Conservation (phyloP, 2,113 vertebrate genomes). For the Tragelaphus strepsiceros region DNA sequence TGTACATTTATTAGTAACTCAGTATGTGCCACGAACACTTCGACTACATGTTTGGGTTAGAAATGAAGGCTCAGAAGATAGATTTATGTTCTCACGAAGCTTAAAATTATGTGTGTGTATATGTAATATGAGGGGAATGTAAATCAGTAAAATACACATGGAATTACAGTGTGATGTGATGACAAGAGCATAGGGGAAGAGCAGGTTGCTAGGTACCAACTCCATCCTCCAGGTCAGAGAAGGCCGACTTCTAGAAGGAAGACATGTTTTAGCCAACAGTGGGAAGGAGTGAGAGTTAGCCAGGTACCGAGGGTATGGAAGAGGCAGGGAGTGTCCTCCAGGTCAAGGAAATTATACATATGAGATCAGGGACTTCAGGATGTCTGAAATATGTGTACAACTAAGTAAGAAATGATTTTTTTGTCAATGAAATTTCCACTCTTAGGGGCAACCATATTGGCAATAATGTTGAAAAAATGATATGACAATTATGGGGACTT, state of each 20-base stretch:
- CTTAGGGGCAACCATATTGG: neutral
- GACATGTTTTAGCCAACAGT: neutral
- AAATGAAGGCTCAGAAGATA: constrained; percentile 20
- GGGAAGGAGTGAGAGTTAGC: neutral
- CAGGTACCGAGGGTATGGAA: neutral
- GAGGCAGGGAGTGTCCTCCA: neutral
- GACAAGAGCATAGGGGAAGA: neutral
- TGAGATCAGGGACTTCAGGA: neutral
- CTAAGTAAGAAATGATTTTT: neutral
- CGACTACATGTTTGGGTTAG: neutral
- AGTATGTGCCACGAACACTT: neutral
- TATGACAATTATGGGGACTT: neutral
- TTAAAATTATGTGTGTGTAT: neutral
- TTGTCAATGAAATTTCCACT: neutral
- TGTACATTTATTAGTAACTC: constrained; percentile 9
- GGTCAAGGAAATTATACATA: neutral
- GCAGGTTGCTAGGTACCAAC: neutral
- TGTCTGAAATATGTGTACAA: neutral
- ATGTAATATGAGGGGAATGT: neutral
- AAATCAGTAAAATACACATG: neutral
- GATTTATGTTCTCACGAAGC: neutral
- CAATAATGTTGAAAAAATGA: neutral
- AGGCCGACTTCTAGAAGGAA: neutral
- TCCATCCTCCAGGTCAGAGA: neutral
- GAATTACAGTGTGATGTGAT: neutral